Percentiles rank a stretch among this genome's conserved stretches.
phyloP scores from a whole-genome alignment of 2,797 vertebrate species.

The Clarias pachynema region DNA sequence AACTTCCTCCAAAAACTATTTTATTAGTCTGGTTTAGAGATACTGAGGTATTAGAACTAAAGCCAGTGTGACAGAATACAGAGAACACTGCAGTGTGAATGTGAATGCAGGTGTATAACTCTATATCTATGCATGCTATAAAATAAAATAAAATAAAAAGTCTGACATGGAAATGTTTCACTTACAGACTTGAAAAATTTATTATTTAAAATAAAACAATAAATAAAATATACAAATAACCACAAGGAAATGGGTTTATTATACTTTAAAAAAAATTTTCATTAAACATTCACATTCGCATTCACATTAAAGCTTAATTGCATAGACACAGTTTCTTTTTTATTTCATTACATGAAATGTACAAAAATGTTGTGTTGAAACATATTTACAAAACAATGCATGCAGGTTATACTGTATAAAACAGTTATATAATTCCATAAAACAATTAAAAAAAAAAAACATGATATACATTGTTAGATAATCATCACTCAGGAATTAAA shows the following conservation, averaged over 20 bases:
- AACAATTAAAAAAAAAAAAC: background rate
- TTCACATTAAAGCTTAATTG: background rate
- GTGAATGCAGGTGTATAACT: background rate
- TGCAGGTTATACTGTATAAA: background rate
- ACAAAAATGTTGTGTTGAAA: background rate
- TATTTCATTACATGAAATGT: background rate
- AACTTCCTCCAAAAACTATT: background rate
- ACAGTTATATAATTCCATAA: background rate
- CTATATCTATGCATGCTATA: too few relatives aligned
- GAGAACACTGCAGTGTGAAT: background rate
- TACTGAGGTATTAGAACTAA: background rate
- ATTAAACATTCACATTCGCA: background rate
- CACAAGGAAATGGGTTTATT: background rate
- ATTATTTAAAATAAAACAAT: background rate
- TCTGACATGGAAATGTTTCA: too few relatives aligned
- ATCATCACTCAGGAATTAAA: background rate
- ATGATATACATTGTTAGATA: background rate
- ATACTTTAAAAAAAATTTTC: background rate
- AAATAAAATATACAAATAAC: background rate
- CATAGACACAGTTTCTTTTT: background rate
- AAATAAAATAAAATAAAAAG: too few relatives aligned
- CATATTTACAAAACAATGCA: background rate
- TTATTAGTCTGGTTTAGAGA: background rate
- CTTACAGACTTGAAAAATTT: background rate
- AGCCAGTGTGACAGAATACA: too few relatives aligned